These are phyloP conservation scores for Drosophila dunni DNA, from an alignment of 1,140 invertebrate genomes.

Conservation along the genomic window DNA sequence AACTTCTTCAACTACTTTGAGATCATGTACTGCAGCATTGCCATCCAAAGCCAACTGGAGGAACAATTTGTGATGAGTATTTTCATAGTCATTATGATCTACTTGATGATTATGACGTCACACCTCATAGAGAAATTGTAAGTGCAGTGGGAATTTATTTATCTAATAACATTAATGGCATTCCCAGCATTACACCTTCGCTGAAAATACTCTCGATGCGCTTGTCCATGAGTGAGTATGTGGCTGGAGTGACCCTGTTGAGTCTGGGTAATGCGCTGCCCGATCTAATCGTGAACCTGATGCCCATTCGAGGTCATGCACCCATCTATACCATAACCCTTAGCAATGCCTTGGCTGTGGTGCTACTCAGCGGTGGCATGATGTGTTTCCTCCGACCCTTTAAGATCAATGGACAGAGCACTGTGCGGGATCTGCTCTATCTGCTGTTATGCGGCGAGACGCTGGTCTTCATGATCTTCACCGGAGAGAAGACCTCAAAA, in stretches of 20 bases:
- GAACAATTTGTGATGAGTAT: conserved; percentile 9
- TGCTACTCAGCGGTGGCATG: conserved; percentile 47
- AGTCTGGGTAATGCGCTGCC: conserved; percentile 51
- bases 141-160: neutral
- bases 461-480: conserved; percentile 20
- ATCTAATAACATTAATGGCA: neutral
- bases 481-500: neutral
- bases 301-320: conserved; percentile 53
- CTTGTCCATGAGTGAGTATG: conserved; percentile 57
- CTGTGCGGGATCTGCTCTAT: conserved; percentile 49
- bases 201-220: conserved; percentile 46
- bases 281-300: conserved; percentile 50
- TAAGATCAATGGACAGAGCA: conserved; percentile 38
- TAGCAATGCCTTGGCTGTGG: conserved; percentile 46
- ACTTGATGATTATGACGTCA: neutral
- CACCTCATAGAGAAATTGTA: conserved; percentile 6
- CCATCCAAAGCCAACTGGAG: neutral
- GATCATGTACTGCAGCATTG: conserved; percentile 24
- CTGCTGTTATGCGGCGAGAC: conserved; percentile 34
- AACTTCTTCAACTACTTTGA: conserved; percentile 29
- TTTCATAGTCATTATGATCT: conserved; percentile 1
- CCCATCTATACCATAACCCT: conserved; percentile 52
- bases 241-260: conserved; percentile 51
- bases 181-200: conserved; percentile 33
- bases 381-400: conserved; percentile 53